phyloP scores from a whole-genome alignment of 2,797 vertebrate species.

The Nyctibius grandis region DNA sequence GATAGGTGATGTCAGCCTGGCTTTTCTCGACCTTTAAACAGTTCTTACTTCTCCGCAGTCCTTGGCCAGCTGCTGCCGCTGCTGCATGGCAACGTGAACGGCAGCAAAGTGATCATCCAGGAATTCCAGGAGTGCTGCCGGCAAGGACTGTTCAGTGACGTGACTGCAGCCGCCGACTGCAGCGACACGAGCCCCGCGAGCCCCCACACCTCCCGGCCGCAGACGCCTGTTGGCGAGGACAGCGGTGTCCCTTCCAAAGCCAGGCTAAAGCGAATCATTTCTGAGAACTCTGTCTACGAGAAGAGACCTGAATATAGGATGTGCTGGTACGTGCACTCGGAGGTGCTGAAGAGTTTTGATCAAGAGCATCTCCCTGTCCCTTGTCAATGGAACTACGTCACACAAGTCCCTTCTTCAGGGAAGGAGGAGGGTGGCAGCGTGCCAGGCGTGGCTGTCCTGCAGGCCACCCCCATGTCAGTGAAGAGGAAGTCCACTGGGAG shows the following conservation, averaged over 20 bases:
- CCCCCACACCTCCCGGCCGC: conserved; percentile 21
- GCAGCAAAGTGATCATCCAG: conserved; percentile 89
- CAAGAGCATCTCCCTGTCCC: conserved; percentile 88
- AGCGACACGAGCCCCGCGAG: neutral
- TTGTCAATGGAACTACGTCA: conserved; percentile 93
- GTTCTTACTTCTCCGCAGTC: conserved; percentile 70
- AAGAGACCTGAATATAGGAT: conserved; percentile 85
- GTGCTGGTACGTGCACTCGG: conserved; percentile 92
- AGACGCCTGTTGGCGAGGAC: conserved; percentile 47
- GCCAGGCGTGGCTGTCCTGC: neutral
- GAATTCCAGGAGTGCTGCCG: conserved; percentile 94
- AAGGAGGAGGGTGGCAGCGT: conserved; percentile 68
- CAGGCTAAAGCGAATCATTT: conserved; percentile 87
- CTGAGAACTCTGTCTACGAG: conserved; percentile 88
- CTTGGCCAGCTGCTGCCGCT: conserved; percentile 86
- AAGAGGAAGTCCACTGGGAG: conserved; percentile 87
- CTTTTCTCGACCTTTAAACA: rapidly evolving
- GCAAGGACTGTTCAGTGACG: conserved; percentile 56
- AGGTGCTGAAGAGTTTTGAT: conserved; percentile 82
- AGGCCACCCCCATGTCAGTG: conserved; percentile 40
- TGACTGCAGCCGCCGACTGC: neutral
- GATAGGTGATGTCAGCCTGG: rapidly evolving
- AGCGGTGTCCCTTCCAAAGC: conserved; percentile 85
- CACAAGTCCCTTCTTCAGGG: conserved; percentile 69
- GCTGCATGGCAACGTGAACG: conserved; percentile 91